Evolutionary conservation across 2,888 invertebrate genomes (phyloP).

Genomic region (Pocota personata): DNA sequence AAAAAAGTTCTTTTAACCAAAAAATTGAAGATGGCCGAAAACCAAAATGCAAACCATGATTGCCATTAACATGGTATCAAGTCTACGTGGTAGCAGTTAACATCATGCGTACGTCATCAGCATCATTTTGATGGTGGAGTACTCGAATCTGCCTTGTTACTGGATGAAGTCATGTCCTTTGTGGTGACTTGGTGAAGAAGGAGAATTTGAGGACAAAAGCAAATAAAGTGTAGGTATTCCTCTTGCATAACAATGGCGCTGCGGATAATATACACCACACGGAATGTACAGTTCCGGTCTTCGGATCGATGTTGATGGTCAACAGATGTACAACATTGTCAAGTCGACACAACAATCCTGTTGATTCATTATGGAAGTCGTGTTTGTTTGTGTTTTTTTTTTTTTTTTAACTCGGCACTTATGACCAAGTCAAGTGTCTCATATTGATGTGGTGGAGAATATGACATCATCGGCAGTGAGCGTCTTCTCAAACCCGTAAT

Average conservation of each 20-base stretch:
- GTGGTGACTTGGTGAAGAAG: conserved; percentile 7
- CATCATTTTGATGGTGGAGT: not conserved
- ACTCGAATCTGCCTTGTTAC: not conserved
- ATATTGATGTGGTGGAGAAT: conserved; percentile 36
- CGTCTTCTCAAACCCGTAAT: conserved; percentile 33
- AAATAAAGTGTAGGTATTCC: conserved; percentile 36
- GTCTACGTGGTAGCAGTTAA: conserved; percentile 40
- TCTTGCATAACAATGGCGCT: conserved; percentile 62
- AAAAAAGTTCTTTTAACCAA: not conserved
- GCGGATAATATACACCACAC: not conserved
- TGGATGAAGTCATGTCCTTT: conserved; percentile 56
- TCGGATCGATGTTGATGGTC: conserved; percentile 47
- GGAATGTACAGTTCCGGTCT: conserved; percentile 63
- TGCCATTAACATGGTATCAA: conserved; percentile 9
- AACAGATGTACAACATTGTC: conserved; percentile 67
- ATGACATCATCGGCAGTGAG: conserved; percentile 61
- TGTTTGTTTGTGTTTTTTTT: not conserved
- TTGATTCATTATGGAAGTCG: conserved; percentile 52
- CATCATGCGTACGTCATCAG: conserved; percentile 43
- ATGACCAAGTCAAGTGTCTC: conserved; percentile 55
- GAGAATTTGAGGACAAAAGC: conserved; percentile 41
- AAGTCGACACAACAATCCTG: conserved; percentile 46
- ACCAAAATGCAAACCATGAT: conserved; percentile 10
- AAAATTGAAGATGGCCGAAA: conserved; percentile 23
- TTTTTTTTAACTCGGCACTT: conserved; percentile 2